Evolutionary conservation across 1,140 invertebrate genomes (phyloP).

Genomic region (Anastatus disparis): DNA sequence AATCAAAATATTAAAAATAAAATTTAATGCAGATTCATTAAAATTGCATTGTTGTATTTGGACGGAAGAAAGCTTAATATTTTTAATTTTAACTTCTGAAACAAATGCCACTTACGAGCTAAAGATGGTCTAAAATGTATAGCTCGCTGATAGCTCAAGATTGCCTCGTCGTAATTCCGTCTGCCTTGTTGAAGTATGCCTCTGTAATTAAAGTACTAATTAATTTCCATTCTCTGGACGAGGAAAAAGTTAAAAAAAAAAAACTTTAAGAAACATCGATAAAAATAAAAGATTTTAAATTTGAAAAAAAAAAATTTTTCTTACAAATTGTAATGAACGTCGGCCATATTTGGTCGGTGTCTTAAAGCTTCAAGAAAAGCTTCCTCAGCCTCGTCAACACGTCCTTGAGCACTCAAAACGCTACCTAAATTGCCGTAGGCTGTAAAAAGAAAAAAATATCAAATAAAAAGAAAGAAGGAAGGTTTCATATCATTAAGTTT

Average conservation of each 20-base stretch:
- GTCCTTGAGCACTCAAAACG: constrained; percentile 86
- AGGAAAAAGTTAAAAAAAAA: no score
- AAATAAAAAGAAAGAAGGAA: no score
- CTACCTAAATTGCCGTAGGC: constrained; percentile 94
- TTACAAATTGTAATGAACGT: constrained; percentile 98
- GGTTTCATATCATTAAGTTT: no score
- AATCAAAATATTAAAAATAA: no score
- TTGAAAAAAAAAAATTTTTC: no score
- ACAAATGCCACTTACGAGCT: constrained; percentile 82
- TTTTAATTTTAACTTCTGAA: no score
- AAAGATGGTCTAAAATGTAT: constrained; percentile 94
- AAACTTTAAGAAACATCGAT: no score
- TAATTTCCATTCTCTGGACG: no score
- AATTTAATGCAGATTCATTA: no score
- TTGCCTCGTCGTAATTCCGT: constrained; percentile 87
- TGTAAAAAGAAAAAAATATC: constrained; percentile 71
- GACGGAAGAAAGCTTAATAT: no score
- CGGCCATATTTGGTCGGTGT: constrained; percentile 93
- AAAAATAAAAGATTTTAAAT: no score
- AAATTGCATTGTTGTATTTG: no score
- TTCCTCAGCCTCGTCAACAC: constrained; percentile 85
- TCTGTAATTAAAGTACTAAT: constrained; percentile 71
- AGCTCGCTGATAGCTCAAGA: constrained; percentile 91
- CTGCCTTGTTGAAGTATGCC: constrained; percentile 93
- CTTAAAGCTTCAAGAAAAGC: constrained; percentile 87